Evolutionary conservation across 2,113 vertebrate genomes (phyloP).

Genomic region (Corythornis madagascariensis): DNA sequence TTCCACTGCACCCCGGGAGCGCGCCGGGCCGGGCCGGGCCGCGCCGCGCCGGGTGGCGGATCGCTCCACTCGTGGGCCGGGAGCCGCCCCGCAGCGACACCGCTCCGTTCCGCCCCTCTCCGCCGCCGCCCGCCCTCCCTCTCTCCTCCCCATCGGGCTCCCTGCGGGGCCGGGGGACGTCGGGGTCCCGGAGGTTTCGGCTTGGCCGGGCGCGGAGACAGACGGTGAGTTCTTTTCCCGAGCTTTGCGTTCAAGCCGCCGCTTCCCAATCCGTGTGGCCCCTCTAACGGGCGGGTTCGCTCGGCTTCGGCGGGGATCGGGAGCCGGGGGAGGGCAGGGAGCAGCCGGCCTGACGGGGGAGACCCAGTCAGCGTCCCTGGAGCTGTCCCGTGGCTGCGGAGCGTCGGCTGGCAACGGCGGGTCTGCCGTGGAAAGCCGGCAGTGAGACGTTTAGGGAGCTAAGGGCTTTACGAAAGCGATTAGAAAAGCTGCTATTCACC

Average conservation of each 20-base stretch:
- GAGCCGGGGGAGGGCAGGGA: not conserved
- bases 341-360: not conserved
- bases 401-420: not conserved
- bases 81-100: not conserved
- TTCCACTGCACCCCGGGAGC: not conserved
- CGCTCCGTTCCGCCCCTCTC: not conserved
- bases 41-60: not conserved
- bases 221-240: not conserved
- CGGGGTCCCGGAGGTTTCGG: not conserved
- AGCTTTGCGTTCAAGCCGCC: accelerated
- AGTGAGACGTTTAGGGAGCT: not conserved
- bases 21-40: not conserved
- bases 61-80: not conserved
- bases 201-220: not conserved
- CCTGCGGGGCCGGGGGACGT: not conserved
- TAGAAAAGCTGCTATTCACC: accelerated
- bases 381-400: not conserved
- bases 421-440: not conserved
- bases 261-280: too few relatives aligned
- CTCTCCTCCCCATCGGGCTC: not conserved
- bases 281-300: not conserved
- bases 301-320: not conserved
- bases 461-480: not conserved
- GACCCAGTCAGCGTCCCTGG: too few relatives aligned
- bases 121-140: not conserved